Base-by-base conservation (phyloP, 2,797 vertebrate genomes). In the Girardinus metallicus region DNA sequence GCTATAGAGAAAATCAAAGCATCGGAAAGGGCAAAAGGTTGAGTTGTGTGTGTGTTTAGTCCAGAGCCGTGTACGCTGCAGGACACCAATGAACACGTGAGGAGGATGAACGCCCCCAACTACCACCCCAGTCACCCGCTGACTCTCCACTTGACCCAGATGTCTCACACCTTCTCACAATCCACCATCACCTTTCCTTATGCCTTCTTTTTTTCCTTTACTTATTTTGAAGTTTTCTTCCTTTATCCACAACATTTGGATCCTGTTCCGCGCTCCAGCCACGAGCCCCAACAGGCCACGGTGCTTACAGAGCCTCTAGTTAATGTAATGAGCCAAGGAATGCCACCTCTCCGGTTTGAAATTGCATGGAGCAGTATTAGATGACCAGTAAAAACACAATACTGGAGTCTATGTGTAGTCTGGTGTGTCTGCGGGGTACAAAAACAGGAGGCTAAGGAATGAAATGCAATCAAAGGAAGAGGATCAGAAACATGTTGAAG, bases 31-130 rank as follows among this genome's bases (percentile, higher is more conserved):
- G 85, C 86, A 89, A 29, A 41, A 85, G 89, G 90, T 93, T 81
- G 89, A 91, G 79, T 84, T 85, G 82, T 83, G 85, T 85, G 87
- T 84, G 85, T 86, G 84, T 86, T 91, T 79, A 91, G 83, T 84
- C 87, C 88, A 85, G 83, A 89, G 82, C 84, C 83, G 74, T 87
- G 90, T 83, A 84, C 93, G 18, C 93, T 83, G 91, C 87, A 86
- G 93, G 94, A 91, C 81, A 80, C 86, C 86, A 18, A 77, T 76
- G 88, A 93, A 76, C 94, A 92, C 92, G 89, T 93, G 93, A 95
- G 89, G 81, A 73, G 89, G 91, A 92, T 93, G 91, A 94, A 91
- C 86, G 43, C 77, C 87, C 90, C 80, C 79, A 72, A 53, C 81
- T 85, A 82, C 73, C 80, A 73, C 83, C 78, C 53, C 76, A 39